Percentiles rank a stretch among this genome's conserved stretches.
Evolutionary conservation across 1,140 invertebrate genomes (phyloP).

Genomic region (Cepaea nemoralis): DNA sequence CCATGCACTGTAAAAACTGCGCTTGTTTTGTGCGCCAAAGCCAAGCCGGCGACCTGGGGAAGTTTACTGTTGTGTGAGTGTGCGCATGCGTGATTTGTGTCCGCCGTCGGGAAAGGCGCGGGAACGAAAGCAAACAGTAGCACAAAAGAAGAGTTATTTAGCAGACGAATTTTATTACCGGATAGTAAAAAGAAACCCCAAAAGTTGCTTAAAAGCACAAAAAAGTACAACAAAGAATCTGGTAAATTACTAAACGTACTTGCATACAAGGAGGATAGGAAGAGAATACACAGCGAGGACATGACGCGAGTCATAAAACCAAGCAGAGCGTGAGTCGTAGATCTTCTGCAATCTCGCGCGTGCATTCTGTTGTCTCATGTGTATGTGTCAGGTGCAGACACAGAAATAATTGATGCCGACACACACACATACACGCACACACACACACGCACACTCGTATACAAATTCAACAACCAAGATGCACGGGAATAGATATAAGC

Average conservation of each 20-base stretch:
- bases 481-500: no score
- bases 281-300: neutral
- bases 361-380: no score
- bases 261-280: neutral
- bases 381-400: no score
- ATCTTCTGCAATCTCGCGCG: no score
- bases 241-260: neutral
- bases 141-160: neutral
- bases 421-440: no score
- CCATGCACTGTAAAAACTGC: neutral
- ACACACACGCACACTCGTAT: no score
- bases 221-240: neutral
- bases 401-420: no score
- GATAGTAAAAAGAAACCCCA: neutral
- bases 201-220: no score
- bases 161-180: neutral
- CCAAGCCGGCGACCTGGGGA: neutral
- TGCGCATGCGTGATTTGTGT: neutral
- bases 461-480: no score
- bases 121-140: neutral
- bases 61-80: neutral
- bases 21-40: neutral
- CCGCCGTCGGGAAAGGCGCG: neutral
- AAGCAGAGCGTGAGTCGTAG: neutral
- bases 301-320: neutral